Percentiles rank a stretch among this genome's conserved stretches.
Evolutionary conservation across 2,113 vertebrate genomes (phyloP).

Genomic region (Urocynchramus pylzowi): DNA sequence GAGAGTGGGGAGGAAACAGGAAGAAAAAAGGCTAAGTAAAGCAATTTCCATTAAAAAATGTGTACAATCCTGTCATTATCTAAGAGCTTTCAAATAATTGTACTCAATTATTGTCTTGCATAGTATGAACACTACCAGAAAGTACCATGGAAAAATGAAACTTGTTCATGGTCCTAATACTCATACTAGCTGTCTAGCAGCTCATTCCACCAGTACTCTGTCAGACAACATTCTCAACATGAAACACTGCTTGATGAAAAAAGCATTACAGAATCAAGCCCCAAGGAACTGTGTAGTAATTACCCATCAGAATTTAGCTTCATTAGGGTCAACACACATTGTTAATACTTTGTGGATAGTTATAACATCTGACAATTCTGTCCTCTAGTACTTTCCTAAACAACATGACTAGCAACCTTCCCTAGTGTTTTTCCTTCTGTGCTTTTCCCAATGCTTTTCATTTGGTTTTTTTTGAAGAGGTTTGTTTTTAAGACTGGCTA

Average conservation of each 20-base stretch:
- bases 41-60: not conserved
- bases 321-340: not conserved
- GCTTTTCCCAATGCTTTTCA: not conserved
- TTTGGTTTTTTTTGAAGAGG: not conserved
- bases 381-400: not conserved
- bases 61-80: not conserved
- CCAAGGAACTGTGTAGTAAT: not conserved
- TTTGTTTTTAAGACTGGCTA: not conserved
- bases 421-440: not conserved
- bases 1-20: not conserved
- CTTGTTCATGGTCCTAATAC: not conserved
- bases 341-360: not conserved
- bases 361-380: not conserved
- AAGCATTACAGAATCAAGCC: not conserved
- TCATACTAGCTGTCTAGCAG: not conserved
- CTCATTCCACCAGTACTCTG: not conserved
- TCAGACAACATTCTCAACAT: not conserved
- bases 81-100: not conserved
- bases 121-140: not conserved
- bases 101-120: not conserved
- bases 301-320: not conserved
- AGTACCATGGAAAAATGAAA: not conserved
- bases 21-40: not conserved
- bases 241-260: not conserved
- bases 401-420: not conserved